Evolutionary conservation across 2,888 invertebrate species (phyloP).

Genomic region (Argyresthia albistria): DNA sequence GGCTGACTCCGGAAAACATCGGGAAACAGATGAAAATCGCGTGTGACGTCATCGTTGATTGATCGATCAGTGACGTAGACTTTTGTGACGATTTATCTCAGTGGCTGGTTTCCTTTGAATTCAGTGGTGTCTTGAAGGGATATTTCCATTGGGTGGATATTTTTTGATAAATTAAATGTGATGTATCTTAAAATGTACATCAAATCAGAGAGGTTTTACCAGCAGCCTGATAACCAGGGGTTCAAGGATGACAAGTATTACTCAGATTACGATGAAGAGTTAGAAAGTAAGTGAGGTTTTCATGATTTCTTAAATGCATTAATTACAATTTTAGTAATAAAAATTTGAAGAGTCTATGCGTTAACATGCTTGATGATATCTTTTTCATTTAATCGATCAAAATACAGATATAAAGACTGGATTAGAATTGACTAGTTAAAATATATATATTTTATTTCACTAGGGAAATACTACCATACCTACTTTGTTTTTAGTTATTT

Average conservation of each 20-base stretch:
- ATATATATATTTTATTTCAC: too few relatives aligned
- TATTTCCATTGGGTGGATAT: neutral
- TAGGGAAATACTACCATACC: too few relatives aligned
- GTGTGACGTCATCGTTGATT: conserved; percentile 8
- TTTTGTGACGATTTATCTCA: neutral
- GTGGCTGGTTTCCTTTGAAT: neutral
- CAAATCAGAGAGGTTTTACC: conserved; percentile 59
- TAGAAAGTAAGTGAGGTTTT: conserved; percentile 43
- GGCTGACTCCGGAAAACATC: neutral
- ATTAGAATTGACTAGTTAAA: too few relatives aligned
- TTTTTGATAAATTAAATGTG: conserved; percentile 17
- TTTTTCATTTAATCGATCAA: neutral
- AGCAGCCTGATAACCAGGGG: conserved; percentile 46
- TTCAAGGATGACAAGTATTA: conserved; percentile 49
- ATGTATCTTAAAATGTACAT: conserved; percentile 66
- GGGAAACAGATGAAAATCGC: neutral
- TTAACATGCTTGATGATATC: neutral
- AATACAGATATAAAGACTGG: too few relatives aligned
- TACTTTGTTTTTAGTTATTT: too few relatives aligned
- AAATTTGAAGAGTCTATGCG: neutral
- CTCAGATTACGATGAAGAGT: conserved; percentile 56
- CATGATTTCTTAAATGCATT: neutral
- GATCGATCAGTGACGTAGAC: neutral
- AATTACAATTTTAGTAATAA: neutral
- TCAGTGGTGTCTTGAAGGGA: neutral